Evolutionary conservation across 2,888 invertebrate species (phyloP).

Genomic region (Cartodere bifasciata): DNA sequence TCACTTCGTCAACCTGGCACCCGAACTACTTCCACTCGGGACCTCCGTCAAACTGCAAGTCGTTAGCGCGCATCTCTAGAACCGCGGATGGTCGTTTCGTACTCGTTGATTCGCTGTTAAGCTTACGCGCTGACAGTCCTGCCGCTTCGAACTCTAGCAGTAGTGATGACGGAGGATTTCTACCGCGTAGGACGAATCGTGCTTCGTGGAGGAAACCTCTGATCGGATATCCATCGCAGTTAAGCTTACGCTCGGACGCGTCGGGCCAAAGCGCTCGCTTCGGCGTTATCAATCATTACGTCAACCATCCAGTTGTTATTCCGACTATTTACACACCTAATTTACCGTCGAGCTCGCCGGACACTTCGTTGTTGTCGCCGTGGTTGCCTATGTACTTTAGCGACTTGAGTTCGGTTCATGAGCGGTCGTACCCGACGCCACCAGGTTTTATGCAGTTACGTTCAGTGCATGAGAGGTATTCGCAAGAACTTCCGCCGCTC

Average conservation of each 20-base stretch:
- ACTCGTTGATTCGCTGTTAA: slow-evolving; percentile 41
- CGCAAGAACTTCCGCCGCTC: slow-evolving; percentile 58
- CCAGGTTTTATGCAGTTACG: slow-evolving; percentile 54
- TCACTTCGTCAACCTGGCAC: slow-evolving; percentile 32
- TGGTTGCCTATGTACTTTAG: slow-evolving; percentile 70
- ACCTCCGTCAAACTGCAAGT: slow-evolving; percentile 27
- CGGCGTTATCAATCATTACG: slow-evolving; percentile 28
- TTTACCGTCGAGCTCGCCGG: slow-evolving; percentile 55
- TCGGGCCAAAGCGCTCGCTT: slow-evolving; percentile 43
- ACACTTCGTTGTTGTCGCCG: slow-evolving; percentile 46
- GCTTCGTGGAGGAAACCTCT: slow-evolving; percentile 53
- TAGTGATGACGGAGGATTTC: slow-evolving; percentile 77
- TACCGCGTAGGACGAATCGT: slow-evolving; percentile 46
- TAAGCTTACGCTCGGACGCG: slow-evolving; percentile 54
- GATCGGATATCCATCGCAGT: slow-evolving; percentile 51
- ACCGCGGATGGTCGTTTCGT: slow-evolving; percentile 66
- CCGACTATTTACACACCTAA: slow-evolving; percentile 37
- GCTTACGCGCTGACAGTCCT: slow-evolving; percentile 42
- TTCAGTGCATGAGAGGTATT: slow-evolving; percentile 53
- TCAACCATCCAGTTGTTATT: slow-evolving; percentile 28
- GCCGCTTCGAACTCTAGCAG: slow-evolving; percentile 47
- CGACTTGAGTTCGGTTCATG: slow-evolving; percentile 78
- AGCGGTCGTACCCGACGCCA: slow-evolving; percentile 65
- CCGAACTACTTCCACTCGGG: slow-evolving; percentile 32
- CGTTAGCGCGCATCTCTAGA: slow-evolving; percentile 54